phyloP scores from a whole-genome alignment of 2,797 vertebrate genomes.

The Microhierax caerulescens region DNA sequence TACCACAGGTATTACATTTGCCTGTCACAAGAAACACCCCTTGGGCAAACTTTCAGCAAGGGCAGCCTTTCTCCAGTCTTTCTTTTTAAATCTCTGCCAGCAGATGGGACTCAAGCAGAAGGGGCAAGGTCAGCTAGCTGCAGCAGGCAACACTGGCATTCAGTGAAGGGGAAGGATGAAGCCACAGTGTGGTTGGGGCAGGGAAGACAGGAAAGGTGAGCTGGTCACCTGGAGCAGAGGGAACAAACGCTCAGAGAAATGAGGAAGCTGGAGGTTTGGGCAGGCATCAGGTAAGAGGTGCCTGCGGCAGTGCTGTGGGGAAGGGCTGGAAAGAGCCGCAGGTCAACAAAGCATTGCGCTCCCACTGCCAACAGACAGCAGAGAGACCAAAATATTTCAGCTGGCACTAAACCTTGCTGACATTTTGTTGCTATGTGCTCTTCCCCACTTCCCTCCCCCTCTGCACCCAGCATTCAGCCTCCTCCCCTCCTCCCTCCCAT shows the following conservation, averaged over 20 bases:
- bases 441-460: neutral
- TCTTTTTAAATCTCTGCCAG: neutral
- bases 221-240: neutral
- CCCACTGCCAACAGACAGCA: neutral
- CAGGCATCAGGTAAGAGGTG: too few species aligned
- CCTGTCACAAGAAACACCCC: neutral
- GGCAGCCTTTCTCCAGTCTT: neutral
- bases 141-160: rapidly evolving
- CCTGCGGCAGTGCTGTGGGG: neutral
- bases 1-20: neutral
- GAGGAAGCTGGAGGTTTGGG: neutral
- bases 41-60: neutral
- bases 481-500: neutral
- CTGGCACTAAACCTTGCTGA: neutral
- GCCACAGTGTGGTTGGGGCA: neutral
- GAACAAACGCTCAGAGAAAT: neutral
- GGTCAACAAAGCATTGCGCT: neutral
- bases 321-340: neutral
- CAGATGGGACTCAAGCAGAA: neutral
- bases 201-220: neutral
- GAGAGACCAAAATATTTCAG: neutral
- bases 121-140: neutral
- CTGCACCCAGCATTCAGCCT: neutral
- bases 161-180: rapidly evolving
- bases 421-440: neutral